A percentile compares a stretch with the other conserved stretches of the same genome.
Conservation (phyloP, 2,113 vertebrate genomes). For the Corythornis cristatus region DNA sequence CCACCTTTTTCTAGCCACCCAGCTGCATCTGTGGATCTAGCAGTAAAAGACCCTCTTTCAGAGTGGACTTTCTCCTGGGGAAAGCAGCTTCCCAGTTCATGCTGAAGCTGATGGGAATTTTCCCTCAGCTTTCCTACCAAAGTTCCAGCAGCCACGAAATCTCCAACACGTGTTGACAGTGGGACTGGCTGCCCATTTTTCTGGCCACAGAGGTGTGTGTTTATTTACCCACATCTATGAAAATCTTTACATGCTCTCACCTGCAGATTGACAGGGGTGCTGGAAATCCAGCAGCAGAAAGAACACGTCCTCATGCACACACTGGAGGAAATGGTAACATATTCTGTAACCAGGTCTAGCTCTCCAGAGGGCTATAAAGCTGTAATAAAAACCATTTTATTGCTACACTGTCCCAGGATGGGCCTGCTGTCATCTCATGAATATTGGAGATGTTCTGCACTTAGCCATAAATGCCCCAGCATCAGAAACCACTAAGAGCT, state of each 20-base stretch:
- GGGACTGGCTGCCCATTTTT: not conserved
- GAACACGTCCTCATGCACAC: not conserved
- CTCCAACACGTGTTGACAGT: not conserved
- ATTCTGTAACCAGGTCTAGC: not conserved
- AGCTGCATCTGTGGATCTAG: not conserved
- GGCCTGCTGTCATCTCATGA: constrained; percentile 14
- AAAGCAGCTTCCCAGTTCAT: not conserved
- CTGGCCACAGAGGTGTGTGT: not conserved
- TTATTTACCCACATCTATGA: not conserved
- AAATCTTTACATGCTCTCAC: not conserved
- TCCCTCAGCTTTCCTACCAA: not conserved
- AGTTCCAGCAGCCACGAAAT: not conserved
- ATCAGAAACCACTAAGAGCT: constrained; percentile 15
- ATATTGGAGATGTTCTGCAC: constrained; percentile 28
- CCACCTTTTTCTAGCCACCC: not conserved
- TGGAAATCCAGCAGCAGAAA: constrained; percentile 13
- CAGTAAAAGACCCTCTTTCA: not conserved
- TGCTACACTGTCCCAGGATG: not conserved
- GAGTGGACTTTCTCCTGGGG: not conserved
- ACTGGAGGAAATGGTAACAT: not conserved
- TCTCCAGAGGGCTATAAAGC: constrained; percentile 11
- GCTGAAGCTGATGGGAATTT: not conserved
- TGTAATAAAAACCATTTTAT: constrained; percentile 2
- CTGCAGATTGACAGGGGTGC: not conserved
- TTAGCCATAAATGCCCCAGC: constrained; percentile 1